Base-by-base conservation (phyloP, 2,888 invertebrate genomes). In the Sicus ferrugineus region DNA sequence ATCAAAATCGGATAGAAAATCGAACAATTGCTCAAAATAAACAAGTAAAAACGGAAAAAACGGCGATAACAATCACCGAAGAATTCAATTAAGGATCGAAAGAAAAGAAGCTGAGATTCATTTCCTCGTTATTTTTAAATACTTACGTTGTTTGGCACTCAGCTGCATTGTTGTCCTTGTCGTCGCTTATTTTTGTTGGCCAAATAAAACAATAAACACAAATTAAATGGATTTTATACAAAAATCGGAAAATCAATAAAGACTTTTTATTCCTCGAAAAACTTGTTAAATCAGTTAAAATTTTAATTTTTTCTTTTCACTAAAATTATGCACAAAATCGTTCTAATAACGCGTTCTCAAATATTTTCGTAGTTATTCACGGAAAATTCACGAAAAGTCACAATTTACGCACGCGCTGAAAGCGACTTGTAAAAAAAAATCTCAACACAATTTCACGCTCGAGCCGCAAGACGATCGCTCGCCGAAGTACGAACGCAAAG, bases 381-480 rank as follows among this genome's bases (percentile, higher is more conserved):
- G n/a, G n/a, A n/a, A n/a, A n/a, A n/a, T n/a, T n/a, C n/a, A n/a
- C n/a, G n/a, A n/a, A n/a, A n/a, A n/a, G n/a, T n/a, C n/a, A n/a
- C n/a, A n/a, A n/a, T n/a, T n/a, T n/a, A n/a, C n/a, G n/a, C n/a
- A n/a, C n/a, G n/a, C n/a, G n/a, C n/a, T n/a, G n/a, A n/a, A n/a
- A n/a, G n/a, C n/a, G n/a, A n/a, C n/a, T n/a, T n/a, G n/a, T n/a
- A n/a, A n/a, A n/a, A n/a, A n/a, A n/a, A n/a, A n/a, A n/a, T n/a
- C n/a, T n/a, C 14, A 34, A 34, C 34, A 34, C 34, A 14, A 14
- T n/a, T 42, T 42, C 16, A 42, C 42, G 42, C 42, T n/a, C 42
- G 42, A 42, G 16, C 14, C 42, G 16, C 4, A 67, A 69, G 67
- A 69, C 72, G 67, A 64, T 31, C 54, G 64, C 52, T 48, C 54